Evolutionary conservation across 2,888 invertebrate species (phyloP).

Genomic region (Orthonychiurus folsomi): DNA sequence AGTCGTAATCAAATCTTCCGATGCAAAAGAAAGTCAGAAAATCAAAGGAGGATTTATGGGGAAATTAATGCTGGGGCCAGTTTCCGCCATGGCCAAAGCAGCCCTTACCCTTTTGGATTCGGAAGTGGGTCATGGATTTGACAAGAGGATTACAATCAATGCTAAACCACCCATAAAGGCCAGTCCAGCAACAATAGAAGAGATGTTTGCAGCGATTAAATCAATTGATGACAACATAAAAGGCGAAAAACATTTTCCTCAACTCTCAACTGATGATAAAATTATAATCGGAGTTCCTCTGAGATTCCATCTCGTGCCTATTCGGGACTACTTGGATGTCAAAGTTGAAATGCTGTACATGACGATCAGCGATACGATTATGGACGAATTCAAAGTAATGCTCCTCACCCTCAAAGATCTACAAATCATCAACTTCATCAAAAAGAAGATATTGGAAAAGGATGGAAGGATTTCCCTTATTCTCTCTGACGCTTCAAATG

Average conservation of each 20-base stretch:
- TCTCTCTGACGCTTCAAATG: too few relatives aligned
- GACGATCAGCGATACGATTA: neutral
- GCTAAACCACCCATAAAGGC: neutral
- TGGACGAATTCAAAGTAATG: neutral
- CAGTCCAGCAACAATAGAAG: neutral
- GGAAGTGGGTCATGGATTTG: neutral
- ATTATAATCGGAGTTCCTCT: neutral
- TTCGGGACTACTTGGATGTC: neutral
- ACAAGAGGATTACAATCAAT: neutral
- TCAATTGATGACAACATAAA: conserved; percentile 1
- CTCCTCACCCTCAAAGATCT: neutral
- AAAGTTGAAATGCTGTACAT: neutral
- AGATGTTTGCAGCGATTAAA: neutral
- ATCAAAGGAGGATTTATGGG: neutral
- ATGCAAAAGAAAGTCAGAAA: neutral
- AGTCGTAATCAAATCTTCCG: neutral
- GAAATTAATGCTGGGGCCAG: neutral
- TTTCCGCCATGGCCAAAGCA: conserved; percentile 1
- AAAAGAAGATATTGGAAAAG: too few relatives aligned
- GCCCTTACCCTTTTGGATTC: neutral
- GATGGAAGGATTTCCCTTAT: too few relatives aligned
- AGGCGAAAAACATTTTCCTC: too few relatives aligned
- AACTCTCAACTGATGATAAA: too few relatives aligned
- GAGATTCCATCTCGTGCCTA: neutral
- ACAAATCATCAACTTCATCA: too few relatives aligned